Percentiles rank a stretch among this genome's conserved stretches.
These are phyloP conservation scores for Anser brachyrhynchus DNA, from an alignment of 2,113 vertebrate species.

Conservation along the genomic window DNA sequence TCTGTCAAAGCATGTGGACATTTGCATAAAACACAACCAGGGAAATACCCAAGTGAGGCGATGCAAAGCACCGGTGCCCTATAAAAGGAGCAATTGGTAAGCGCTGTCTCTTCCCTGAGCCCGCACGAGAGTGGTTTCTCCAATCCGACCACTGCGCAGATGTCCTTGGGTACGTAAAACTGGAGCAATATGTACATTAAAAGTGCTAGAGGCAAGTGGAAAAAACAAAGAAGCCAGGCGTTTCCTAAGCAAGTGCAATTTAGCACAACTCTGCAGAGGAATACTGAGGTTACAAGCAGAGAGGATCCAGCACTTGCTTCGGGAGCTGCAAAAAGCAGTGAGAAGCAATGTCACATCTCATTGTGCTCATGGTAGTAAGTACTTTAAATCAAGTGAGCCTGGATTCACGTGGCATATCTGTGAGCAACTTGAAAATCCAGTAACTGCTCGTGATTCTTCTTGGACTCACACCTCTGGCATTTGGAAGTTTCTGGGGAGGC, in stretches of 20 bases:
- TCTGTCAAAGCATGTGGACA: background rate
- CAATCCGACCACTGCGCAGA: accelerated
- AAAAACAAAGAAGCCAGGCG: background rate
- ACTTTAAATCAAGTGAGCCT: background rate
- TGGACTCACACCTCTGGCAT: background rate
- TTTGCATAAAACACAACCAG: background rate
- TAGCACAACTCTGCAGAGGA: background rate
- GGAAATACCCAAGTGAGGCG: background rate
- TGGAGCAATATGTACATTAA: background rate
- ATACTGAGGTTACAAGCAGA: accelerated
- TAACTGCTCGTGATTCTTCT: background rate
- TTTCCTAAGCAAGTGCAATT: background rate
- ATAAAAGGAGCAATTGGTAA: background rate
- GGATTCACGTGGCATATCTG: background rate
- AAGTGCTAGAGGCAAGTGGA: background rate
- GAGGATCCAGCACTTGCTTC: background rate
- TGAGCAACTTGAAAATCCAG: background rate
- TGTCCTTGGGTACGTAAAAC: background rate
- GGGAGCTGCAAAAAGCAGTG: background rate
- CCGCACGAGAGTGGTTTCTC: background rate
- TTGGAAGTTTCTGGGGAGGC: background rate
- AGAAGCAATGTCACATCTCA: background rate
- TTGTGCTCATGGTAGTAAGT: background rate
- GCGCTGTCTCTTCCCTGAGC: background rate
- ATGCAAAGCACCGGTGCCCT: background rate